Percentiles rank a stretch among this genome's conserved stretches.
These are phyloP conservation scores for Caenorhabditis sp. DNA, from an alignment of 2,888 invertebrate species.

Conservation along the genomic window DNA sequence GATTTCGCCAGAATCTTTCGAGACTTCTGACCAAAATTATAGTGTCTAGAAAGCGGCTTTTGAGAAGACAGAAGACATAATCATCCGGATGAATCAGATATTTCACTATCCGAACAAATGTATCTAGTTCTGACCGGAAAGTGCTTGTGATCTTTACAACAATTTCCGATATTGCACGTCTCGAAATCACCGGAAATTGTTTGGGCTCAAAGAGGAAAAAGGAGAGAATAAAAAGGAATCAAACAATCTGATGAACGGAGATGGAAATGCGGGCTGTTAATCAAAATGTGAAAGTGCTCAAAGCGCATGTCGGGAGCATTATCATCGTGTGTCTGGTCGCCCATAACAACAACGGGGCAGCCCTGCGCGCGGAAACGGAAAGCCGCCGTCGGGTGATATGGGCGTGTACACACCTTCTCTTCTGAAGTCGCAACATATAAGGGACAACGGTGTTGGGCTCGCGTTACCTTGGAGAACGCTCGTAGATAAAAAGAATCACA, in stretches of 20 bases:
- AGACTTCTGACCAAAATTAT: slow-evolving; percentile 32
- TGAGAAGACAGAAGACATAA: slow-evolving; percentile 15
- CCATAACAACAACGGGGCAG: slow-evolving; percentile 40
- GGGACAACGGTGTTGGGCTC: slow-evolving; percentile 33
- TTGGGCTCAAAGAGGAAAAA: no score
- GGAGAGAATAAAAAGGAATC: no score
- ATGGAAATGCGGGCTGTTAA: no score
- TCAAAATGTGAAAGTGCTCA: slow-evolving; percentile 6
- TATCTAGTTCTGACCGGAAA: background rate
- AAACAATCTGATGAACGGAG: no score
- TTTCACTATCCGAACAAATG: no score
- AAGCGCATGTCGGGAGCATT: background rate
- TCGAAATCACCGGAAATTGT: no score
- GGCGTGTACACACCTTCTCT: slow-evolving; percentile 11
- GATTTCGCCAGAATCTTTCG: background rate
- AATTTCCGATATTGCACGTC: no score
- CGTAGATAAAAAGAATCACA: slow-evolving; percentile 23
- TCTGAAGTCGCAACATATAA: slow-evolving; percentile 29
- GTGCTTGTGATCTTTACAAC: background rate
- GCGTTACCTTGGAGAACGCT: slow-evolving; percentile 37
- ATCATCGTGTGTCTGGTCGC: slow-evolving; percentile 36
- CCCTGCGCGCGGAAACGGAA: slow-evolving; percentile 29
- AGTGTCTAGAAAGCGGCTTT: slow-evolving; percentile 11
- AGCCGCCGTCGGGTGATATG: slow-evolving; percentile 24
- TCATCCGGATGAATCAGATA: background rate